Evolutionary conservation across 2,797 vertebrate species (phyloP), one percentile per base, ranked within the genome.

Genomic region (Notamacropus eugenii): DNA sequence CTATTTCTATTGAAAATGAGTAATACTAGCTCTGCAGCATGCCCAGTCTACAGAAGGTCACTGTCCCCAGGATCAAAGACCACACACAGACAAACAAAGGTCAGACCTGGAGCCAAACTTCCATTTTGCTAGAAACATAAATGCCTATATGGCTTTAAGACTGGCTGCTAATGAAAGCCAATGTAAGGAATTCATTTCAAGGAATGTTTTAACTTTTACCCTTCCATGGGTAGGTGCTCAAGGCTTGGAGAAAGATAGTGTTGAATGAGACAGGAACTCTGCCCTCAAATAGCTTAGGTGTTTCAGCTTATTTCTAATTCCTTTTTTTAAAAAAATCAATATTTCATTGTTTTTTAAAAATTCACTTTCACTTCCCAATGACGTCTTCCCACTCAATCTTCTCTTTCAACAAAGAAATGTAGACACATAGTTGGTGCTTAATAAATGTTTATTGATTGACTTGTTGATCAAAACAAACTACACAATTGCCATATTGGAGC

Each of bases 41-140:
- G 92, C 92, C 31, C 31, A 94, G 28, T 92, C 96, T 91, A 92
- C 59, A 96, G 67, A 82, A 82, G 67, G 67, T 40, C 67, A 82
- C n/a, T 40, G 19, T 82, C 67, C 10, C 67, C n/a, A 82, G 19
- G 19, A 90, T 12, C 57, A 92, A 62, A 94, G 74, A 52, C 1
- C 1, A 59, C 0, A 93, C 52, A 55, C 93, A 58, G 94, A 24
- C 29, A 93, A 95, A 24, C 56, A 96, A 94, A 95, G 29, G 46
- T 4, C 40, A 59, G 14, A 55, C 3, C 93, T 54, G 57, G 34
- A 93, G 93, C 40, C 67, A 46, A 74, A 24, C 8, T 82, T 46
- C n/a, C 29, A 46, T 82, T 46, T 40, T 82, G 67, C n/a, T 82
- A 82, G 67, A 46, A 46, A 82, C 67, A 82, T 24, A 46, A 24